phyloP scores from a whole-genome alignment of 2,797 vertebrate species.

The Pangasius larnaudii region DNA sequence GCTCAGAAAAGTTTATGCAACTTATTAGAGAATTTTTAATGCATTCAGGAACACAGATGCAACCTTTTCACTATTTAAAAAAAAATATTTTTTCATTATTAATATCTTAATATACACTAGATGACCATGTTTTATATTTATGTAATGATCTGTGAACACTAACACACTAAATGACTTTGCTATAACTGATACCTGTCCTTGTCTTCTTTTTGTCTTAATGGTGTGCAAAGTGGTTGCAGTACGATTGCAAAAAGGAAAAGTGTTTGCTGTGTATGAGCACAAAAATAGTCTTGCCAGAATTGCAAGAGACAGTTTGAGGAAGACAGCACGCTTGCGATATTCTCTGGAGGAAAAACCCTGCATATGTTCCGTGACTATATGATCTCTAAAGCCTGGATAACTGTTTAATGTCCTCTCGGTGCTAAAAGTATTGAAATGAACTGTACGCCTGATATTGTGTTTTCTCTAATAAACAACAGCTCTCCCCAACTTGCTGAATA shows the following conservation, averaged over 20 bases:
- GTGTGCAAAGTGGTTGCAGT: background rate
- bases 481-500: constrained; percentile 57
- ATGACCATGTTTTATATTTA: background rate
- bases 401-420: constrained; percentile 4
- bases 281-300: background rate
- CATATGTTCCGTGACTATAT: background rate
- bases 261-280: background rate
- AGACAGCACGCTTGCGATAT: background rate
- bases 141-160: background rate
- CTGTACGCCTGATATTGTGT: constrained; percentile 31
- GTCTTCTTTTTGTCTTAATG: background rate
- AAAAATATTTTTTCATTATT: background rate
- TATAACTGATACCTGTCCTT: background rate
- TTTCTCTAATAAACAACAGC: constrained; percentile 54
- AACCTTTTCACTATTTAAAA: background rate
- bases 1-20: background rate
- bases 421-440: constrained; percentile 38
- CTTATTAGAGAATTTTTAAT: background rate
- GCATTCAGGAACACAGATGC: background rate
- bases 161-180: background rate
- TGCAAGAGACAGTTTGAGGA: background rate
- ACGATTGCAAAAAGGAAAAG: background rate
- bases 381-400: background rate
- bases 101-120: background rate
- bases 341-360: background rate